Evolutionary conservation across 2,797 vertebrate species (phyloP).

Genomic region (Aulostomus chinensis): DNA sequence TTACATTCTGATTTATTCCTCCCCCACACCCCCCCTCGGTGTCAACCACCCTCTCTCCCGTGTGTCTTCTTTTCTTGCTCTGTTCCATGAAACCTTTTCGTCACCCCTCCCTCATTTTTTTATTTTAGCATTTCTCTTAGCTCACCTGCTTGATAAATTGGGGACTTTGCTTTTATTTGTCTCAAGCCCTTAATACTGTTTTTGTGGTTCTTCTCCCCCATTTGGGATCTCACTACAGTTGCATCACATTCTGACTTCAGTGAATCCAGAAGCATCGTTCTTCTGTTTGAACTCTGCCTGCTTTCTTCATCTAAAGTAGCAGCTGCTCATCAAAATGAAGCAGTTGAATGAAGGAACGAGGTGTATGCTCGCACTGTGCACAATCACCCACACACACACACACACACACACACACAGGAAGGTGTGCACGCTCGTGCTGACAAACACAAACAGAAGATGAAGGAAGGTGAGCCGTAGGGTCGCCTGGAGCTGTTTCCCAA

Average conservation of each 20-base stretch:
- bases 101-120: slow-evolving; percentile 1
- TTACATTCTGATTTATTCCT: slow-evolving; percentile 57
- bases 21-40: slow-evolving; percentile 26
- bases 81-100: slow-evolving; percentile 4
- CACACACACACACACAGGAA: not conserved
- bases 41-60: slow-evolving; percentile 8
- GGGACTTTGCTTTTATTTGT: not conserved
- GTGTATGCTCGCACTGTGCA: not conserved
- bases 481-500: slow-evolving; percentile 78
- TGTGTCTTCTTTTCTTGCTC: slow-evolving; percentile 5
- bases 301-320: slow-evolving; percentile 44
- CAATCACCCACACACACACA: not conserved
- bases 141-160: slow-evolving; percentile 5
- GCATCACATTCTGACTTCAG: slow-evolving; percentile 4
- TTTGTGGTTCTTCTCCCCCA: not conserved
- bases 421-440: slow-evolving; percentile 3
- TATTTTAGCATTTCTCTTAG: slow-evolving; percentile 5
- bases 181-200: too few species aligned
- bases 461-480: slow-evolving; percentile 65
- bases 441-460: slow-evolving; percentile 53
- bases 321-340: slow-evolving; percentile 58
- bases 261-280: not conserved
- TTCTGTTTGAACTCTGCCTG: not conserved
- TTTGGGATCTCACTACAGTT: slow-evolving; percentile 19
- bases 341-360: slow-evolving; percentile 26